Percentiles rank a stretch among this genome's conserved stretches.
Conservation (phyloP, 2,797 vertebrate genomes). For the Iguana delicatissima region DNA sequence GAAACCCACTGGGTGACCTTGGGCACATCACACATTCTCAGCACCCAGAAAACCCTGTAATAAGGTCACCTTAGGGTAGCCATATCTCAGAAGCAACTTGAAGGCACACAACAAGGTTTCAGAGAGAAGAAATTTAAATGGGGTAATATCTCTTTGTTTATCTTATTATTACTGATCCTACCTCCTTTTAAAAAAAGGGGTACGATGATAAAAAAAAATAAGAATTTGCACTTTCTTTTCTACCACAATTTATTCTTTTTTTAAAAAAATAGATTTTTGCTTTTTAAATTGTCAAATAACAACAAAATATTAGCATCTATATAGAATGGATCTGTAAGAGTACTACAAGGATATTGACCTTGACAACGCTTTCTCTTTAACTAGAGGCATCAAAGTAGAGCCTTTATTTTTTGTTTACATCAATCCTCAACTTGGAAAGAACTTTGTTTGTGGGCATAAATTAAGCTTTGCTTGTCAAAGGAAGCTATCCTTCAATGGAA, state of each 20-base stretch:
- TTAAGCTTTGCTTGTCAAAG: constrained; percentile 38
- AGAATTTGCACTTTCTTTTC: accelerated
- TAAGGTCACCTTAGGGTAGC: no score
- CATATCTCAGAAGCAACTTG: no score
- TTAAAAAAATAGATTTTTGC: not conserved
- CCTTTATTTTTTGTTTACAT: not conserved
- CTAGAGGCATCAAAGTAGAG: constrained; percentile 31
- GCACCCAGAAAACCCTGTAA: no score
- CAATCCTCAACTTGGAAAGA: constrained; percentile 33
- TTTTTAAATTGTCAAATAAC: constrained; percentile 6
- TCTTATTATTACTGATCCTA: not conserved
- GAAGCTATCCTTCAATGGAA: constrained; percentile 53
- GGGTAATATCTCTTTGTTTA: not conserved
- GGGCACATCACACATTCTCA: no score
- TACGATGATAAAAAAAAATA: no score
- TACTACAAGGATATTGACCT: constrained; percentile 6
- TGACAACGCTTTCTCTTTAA: not conserved
- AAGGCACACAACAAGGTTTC: not conserved
- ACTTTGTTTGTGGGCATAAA: constrained; percentile 46
- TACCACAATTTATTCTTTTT: not conserved
- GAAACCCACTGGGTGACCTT: no score
- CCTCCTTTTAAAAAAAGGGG: not conserved
- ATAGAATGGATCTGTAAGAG: not conserved
- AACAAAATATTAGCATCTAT: constrained; percentile 5
- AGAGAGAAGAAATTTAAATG: not conserved